Conservation (phyloP, 2,113 vertebrate species). For the Antechinus flavipes region DNA sequence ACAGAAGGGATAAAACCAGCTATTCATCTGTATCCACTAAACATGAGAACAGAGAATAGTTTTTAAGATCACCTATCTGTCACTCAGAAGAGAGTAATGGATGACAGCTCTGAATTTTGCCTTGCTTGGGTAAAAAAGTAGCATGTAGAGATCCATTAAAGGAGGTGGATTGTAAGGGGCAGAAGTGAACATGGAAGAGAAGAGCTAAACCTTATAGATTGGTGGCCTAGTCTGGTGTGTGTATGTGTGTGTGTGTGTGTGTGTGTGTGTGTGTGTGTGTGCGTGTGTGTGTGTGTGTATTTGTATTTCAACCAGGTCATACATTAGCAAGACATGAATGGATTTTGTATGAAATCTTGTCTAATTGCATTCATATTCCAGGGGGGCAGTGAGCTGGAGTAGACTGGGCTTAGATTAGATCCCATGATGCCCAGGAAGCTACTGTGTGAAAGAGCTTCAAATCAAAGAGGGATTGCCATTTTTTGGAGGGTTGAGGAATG, state of each 20-base stretch:
- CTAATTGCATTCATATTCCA: neutral
- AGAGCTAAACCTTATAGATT: neutral
- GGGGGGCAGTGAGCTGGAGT: neutral
- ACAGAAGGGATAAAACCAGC: neutral
- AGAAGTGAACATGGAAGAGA: neutral
- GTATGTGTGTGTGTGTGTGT: neutral
- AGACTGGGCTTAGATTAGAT: neutral
- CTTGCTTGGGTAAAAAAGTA: neutral
- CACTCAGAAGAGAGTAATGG: neutral
- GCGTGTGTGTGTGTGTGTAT: too few species aligned
- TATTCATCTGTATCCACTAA: neutral
- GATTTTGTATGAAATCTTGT: neutral
- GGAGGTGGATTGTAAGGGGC: neutral
- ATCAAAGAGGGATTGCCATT: neutral
- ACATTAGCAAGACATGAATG: neutral
- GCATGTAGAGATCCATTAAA: neutral
- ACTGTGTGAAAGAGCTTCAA: neutral
- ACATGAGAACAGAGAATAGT: neutral
- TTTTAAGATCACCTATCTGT: neutral
- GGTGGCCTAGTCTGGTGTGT: neutral
- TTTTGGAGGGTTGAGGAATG: neutral
- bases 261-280: too few species aligned
- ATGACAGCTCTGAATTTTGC: neutral
- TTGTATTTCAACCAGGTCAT: neutral
- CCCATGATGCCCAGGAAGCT: neutral